Conservation (phyloP, 2,113 vertebrate genomes). For the Upupa epops region DNA sequence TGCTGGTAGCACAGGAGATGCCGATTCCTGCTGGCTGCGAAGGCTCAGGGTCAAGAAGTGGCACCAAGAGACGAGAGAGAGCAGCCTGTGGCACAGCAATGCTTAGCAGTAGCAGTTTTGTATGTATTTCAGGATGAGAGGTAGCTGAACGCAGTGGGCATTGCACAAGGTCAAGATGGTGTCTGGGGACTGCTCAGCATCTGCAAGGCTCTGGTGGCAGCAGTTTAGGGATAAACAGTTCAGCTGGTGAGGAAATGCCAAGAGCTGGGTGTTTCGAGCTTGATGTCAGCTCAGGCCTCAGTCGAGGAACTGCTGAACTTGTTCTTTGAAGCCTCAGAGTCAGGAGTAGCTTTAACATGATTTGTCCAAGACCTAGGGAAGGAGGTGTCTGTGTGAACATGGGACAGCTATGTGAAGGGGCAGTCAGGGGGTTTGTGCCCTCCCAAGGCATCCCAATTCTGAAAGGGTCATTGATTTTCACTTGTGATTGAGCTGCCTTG, state of each 20-base stretch:
- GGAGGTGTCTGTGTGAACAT: rapidly evolving
- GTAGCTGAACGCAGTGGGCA: neutral
- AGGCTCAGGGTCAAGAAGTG: neutral
- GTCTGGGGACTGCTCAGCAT: neutral
- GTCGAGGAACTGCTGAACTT: neutral
- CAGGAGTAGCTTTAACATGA: rapidly evolving
- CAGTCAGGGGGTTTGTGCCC: neutral
- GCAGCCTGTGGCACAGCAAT: neutral
- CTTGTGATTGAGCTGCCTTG: neutral
- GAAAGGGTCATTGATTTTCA: neutral
- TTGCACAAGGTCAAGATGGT: rapidly evolving
- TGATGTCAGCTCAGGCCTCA: neutral
- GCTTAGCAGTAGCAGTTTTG: neutral
- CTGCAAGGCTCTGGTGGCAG: neutral
- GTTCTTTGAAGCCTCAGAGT: neutral
- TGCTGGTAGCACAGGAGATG: neutral
- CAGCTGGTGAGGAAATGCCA: neutral
- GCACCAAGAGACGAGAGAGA: neutral
- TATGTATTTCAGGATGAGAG: neutral
- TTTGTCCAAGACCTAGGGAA: neutral
- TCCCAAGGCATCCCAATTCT: neutral
- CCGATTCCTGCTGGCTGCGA: neutral
- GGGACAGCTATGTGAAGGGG: neutral
- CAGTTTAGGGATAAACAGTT: neutral
- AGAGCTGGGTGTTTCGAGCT: neutral